These are phyloP conservation scores for Ochlodes sylvanus DNA, from an alignment of 2,888 invertebrate genomes.

Conservation along the genomic window DNA sequence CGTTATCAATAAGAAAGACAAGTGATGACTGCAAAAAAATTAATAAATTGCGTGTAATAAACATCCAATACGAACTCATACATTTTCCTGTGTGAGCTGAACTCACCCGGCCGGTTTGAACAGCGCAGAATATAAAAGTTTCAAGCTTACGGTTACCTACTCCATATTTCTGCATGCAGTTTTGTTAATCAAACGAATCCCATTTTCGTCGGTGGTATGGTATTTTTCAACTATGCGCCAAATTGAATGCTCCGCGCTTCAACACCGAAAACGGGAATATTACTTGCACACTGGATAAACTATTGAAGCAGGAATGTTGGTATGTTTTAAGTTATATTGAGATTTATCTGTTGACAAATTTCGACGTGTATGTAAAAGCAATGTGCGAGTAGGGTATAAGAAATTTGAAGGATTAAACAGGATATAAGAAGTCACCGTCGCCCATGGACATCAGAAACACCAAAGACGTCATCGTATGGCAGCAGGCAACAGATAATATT, in stretches of 20 bases:
- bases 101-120: conserved; percentile 11
- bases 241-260: conserved; percentile 51
- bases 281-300: conserved; percentile 26
- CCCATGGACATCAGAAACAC: too few relatives aligned
- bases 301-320: conserved; percentile 3
- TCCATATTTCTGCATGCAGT: conserved; percentile 38
- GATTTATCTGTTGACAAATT: too few relatives aligned
- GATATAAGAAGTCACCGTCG: too few relatives aligned
- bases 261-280: conserved; percentile 44
- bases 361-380: too few relatives aligned
- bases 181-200: conserved; percentile 42
- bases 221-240: conserved; percentile 56
- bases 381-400: too few relatives aligned
- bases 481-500: too few relatives aligned
- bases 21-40: too few relatives aligned
- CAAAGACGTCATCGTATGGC: too few relatives aligned
- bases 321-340: background rate
- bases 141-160: conserved; percentile 18
- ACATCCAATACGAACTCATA: too few relatives aligned
- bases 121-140: conserved; percentile 31
- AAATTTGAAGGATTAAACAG: too few relatives aligned
- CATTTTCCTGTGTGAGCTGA: background rate
- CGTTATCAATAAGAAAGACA: too few relatives aligned
- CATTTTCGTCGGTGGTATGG: conserved; percentile 41
- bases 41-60: too few relatives aligned